Conservation (phyloP, 2,888 invertebrate genomes). For the Trisateles emortualis region DNA sequence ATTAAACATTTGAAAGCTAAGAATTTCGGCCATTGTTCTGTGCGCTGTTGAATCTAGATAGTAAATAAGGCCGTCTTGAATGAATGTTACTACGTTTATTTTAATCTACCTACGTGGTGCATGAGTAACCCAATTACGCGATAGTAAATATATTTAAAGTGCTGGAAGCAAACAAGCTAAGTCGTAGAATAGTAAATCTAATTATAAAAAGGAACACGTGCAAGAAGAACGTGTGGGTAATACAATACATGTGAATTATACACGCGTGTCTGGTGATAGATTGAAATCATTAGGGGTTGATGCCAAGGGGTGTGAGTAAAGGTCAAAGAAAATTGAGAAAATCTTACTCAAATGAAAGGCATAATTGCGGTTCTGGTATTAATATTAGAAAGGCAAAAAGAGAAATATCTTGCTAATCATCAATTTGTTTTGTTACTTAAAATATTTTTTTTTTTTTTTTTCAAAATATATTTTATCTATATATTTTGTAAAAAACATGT, state of each 20-base stretch:
- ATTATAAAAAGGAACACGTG: constrained; percentile 38
- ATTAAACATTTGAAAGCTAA: too few species aligned
- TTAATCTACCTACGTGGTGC: neutral
- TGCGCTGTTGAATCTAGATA: too few species aligned
- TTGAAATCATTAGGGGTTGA: neutral
- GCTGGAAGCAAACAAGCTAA: neutral
- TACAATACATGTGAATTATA: constrained; percentile 18
- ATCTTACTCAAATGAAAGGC: neutral
- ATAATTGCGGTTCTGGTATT: too few species aligned
- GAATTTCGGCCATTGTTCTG: too few species aligned
- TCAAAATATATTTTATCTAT: too few species aligned
- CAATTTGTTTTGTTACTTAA: too few species aligned
- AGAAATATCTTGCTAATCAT: too few species aligned
- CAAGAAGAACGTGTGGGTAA: constrained; percentile 16
- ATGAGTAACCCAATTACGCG: neutral
- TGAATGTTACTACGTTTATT: neutral
- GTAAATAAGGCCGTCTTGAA: too few species aligned
- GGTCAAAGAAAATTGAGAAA: neutral
- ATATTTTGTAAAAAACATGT: too few species aligned
- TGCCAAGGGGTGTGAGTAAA: too few species aligned
- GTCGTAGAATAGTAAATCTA: constrained; percentile 27
- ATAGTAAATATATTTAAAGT: neutral
- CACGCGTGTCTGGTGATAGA: constrained; percentile 13
- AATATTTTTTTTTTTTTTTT: too few species aligned
- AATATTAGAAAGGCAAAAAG: too few species aligned